A percentile compares a stretch with the other conserved stretches of the same genome.
Conservation (phyloP, 2,113 vertebrate genomes). For the Apteryx owenii region DNA sequence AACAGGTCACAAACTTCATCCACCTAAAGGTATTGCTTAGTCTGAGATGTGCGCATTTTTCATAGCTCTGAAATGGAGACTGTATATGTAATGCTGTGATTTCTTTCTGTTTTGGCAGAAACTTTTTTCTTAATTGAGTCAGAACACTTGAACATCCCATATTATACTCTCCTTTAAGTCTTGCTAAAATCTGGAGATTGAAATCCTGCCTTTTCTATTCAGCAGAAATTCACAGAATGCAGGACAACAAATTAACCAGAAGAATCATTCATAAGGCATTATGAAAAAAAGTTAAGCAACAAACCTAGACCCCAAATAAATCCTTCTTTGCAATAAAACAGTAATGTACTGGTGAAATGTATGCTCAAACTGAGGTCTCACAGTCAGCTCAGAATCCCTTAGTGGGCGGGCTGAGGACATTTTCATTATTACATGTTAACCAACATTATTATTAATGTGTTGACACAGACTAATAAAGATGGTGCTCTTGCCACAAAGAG, state of each 20-base stretch:
- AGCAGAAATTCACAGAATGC: not conserved
- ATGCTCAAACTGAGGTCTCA: not conserved
- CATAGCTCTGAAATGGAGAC: not conserved
- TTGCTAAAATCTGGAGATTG: not conserved
- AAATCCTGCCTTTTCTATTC: not conserved
- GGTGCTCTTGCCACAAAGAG: not conserved
- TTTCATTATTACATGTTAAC: not conserved
- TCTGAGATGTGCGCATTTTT: not conserved
- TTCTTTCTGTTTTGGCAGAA: not conserved
- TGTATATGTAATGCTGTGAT: not conserved
- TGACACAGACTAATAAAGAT: not conserved
- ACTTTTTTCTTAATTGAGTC: not conserved
- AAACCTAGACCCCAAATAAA: not conserved
- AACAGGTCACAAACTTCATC: constrained; percentile 86
- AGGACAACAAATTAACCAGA: not conserved
- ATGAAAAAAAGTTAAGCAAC: not conserved
- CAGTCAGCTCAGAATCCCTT: not conserved
- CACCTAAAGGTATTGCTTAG: constrained; percentile 82
- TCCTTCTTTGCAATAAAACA: not conserved
- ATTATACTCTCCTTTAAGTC: not conserved
- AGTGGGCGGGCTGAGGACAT: not conserved
- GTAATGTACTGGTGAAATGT: not conserved
- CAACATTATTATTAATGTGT: not conserved
- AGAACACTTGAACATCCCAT: not conserved
- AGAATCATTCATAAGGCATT: not conserved